Percentiles rank a stretch among this genome's conserved stretches.
Conservation (phyloP, 2,797 vertebrate genomes). For the Calcarius lapponicus region DNA sequence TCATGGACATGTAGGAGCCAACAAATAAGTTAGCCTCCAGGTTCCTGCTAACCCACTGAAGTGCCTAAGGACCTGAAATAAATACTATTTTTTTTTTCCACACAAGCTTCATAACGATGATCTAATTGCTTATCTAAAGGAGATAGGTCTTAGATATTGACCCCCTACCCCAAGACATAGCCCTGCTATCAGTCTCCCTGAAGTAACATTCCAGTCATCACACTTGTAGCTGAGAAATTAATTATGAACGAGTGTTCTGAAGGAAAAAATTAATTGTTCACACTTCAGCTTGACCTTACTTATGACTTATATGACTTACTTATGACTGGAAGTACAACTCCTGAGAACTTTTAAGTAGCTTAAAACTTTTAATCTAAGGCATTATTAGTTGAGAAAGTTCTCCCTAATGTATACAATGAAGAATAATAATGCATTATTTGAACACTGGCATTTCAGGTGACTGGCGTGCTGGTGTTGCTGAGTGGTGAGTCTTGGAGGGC, state of each 20-base stretch:
- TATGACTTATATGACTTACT: not conserved
- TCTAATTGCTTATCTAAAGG: constrained; percentile 36
- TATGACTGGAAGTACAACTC: not conserved
- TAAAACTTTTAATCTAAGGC: constrained; percentile 13
- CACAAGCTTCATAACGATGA: not conserved
- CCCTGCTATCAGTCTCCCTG: not conserved
- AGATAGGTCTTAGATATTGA: constrained; percentile 1
- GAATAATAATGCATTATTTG: constrained; percentile 2
- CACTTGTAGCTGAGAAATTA: constrained; percentile 22
- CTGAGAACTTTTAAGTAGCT: constrained; percentile 17
- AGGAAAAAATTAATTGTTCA: not conserved
- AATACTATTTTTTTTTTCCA: not conserved
- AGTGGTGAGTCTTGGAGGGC: not conserved
- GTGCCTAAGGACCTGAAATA: not conserved
- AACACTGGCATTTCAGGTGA: not conserved
- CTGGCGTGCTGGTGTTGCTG: not conserved
- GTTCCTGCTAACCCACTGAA: not conserved
- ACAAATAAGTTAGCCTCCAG: not conserved
- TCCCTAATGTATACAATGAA: not conserved
- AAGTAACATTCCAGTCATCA: constrained; percentile 33
- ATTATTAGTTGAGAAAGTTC: not conserved
- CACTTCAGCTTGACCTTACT: not conserved
- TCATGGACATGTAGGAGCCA: not conserved
- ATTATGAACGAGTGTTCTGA: not conserved
- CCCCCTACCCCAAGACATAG: not conserved